Conservation (phyloP, 2,797 vertebrate species). For the Takifugu rubripes region DNA sequence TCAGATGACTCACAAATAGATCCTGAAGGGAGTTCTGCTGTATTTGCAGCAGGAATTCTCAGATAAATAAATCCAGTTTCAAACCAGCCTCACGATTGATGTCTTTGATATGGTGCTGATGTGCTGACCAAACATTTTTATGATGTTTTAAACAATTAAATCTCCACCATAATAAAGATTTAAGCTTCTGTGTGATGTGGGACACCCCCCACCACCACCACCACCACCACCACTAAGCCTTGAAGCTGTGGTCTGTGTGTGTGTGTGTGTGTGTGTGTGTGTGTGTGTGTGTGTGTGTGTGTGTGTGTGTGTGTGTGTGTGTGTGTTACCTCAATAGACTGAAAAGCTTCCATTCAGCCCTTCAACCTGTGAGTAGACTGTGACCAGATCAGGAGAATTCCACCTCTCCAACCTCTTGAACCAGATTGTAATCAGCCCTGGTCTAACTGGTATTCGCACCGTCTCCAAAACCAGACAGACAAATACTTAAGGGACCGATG, state of each 20-base stretch:
- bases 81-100: slow-evolving; percentile 2
- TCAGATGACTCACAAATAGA: too few species aligned
- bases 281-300: neutral
- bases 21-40: too few species aligned
- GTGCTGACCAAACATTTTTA: neutral
- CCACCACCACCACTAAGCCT: slow-evolving; percentile 5
- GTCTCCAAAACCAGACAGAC: slow-evolving; percentile 2
- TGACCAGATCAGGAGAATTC: slow-evolving; percentile 10
- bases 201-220: too few species aligned
- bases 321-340: slow-evolving; percentile 26
- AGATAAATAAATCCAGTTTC: slow-evolving; percentile 8
- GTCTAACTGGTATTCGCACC: neutral
- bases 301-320: neutral
- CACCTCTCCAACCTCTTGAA: slow-evolving; percentile 1
- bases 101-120: slow-evolving; percentile 6
- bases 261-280: slow-evolving; percentile 1
- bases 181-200: too few species aligned
- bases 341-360: slow-evolving; percentile 4
- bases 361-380: slow-evolving; percentile 2
- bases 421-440: slow-evolving; percentile 19
- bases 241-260: slow-evolving; percentile 7
- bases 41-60: too few species aligned
- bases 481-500: neutral
- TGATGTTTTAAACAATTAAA: too few species aligned
- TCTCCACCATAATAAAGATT: too few species aligned